Base-by-base conservation (phyloP, 2,888 invertebrate species). In the Amaurobius ferox region DNA sequence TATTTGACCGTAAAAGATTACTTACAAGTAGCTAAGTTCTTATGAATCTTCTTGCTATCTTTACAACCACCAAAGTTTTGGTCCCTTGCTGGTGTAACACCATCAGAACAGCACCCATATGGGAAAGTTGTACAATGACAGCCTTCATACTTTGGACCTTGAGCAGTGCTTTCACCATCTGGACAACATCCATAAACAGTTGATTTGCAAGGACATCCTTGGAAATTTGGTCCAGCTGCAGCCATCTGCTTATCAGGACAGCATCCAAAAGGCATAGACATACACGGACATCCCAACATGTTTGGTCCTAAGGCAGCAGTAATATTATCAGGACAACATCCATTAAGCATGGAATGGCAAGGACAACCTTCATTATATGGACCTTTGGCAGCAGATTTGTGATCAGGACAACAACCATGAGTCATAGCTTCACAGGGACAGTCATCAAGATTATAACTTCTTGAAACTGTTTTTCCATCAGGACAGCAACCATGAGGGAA, bases 51-150 rank as follows among this genome's bases (percentile, higher is more conserved):
- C 39, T 76, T 77, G 32, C 66, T 70, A 35, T 67, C 76, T 48
- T 77, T 77, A 83, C 91, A 91, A 85, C 91, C 88, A 62, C 85
- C 86, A 68, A 83, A 88, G 61, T 88, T 83, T 0, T 94, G 94
- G 2, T 98, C 98, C 90, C 96, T 96, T 0, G 98, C 96, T 0
- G 97, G 94, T 0, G 96, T 97, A 89, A 94, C 92, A 0, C 94
- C 94, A 90, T 98, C 98, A 0, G 94, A 94, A 90, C 98, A 98
- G 90, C 98, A 98, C 3, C 98, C 98, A 91, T 94, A 95, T 0
- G 93, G 93, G 40, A 94, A 94, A 0, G 93, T 93, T 30, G 67
- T 77, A 74, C 32, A 94, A 93, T 93, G 93, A 90, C 98, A 90
- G 7, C 90, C 90, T 64, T 89, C 89, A 19, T 87, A 72, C 3